Conservation (phyloP, 92 coral and sea anemone species). For the Porites cylindrica region DNA sequence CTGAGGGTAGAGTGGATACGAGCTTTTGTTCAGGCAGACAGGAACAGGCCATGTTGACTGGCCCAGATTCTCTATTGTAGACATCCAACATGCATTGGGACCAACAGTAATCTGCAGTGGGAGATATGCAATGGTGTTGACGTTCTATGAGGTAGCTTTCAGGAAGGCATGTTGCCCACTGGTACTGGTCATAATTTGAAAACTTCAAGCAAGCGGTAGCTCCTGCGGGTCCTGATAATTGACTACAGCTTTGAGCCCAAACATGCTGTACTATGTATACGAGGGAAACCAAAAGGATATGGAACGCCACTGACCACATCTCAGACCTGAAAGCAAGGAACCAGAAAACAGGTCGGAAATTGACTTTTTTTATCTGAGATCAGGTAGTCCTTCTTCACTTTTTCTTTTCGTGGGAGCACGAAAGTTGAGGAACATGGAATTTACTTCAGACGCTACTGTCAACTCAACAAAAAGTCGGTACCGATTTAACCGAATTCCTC, state of each 20-base stretch:
- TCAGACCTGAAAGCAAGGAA: not conserved
- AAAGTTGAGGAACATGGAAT: too few species aligned
- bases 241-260: constrained; percentile 17
- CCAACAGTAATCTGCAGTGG: constrained; percentile 54
- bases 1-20: constrained; percentile 5
- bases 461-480: too few species aligned
- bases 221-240: constrained; percentile 61
- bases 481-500: too few species aligned
- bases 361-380: too few species aligned
- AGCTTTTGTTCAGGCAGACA: constrained; percentile 33
- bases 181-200: constrained; percentile 41
- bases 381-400: too few species aligned
- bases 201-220: constrained; percentile 40
- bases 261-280: constrained; percentile 10
- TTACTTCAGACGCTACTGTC: too few species aligned
- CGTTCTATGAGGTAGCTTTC: constrained; percentile 65
- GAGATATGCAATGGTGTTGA: constrained; percentile 41
- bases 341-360: not conserved
- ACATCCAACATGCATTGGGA: constrained; percentile 87
- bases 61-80: constrained; percentile 49
- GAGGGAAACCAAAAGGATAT: constrained; percentile 7
- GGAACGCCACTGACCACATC: constrained; percentile 2
- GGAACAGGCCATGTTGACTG: constrained; percentile 58
- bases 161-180: constrained; percentile 79
- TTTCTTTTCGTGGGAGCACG: too few species aligned